Evolutionary conservation across 2,113 vertebrate species (phyloP), one percentile per base, ranked within the genome.

Genomic region (Ceyx melanurus): DNA sequence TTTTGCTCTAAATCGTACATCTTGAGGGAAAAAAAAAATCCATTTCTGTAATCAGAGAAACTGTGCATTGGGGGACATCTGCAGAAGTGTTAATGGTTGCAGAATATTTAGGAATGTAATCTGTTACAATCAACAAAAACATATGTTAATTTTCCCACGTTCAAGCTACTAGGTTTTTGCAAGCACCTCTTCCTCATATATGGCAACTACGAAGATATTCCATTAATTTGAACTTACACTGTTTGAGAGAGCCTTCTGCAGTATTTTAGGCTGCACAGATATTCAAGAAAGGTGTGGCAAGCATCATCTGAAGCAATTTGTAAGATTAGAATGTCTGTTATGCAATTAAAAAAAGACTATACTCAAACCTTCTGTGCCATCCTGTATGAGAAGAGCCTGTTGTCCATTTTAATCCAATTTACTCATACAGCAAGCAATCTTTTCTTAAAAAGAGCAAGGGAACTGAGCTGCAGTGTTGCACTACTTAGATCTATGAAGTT

Each of bases 361-460:
- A 79, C 67, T 89, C 54, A 77, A 94, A 88, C 89, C 85, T 91
- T 85, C 78, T 45, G 64, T 61, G 84, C n/a, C 75, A 92, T 82
- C 64, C 67, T 0, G 0, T 66, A 89, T 66, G 71, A 88, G 87
- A 94, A 86, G 82, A 89, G 79, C 82, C 67, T 91, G 79, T 65
- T 87, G 78, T 80, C 90, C 78, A 82, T 92, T 95, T 84, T 73
- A 94, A 89, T 88, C 75, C 71, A 89, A 89, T 91, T 87, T 91
- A 94, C 66, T 74, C 84, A 94, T 5, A 92, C 8, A 86, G 82
- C 72, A 94, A 90, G 56, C 18, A 64, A 95, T 75, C 57, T 68
- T 88, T 90, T 81, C 82, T 92, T 94, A 84, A 86, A 88, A 96
- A 81, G 72, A 86, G 73, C 65, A 90, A 86, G 54, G 61, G 62